A percentile compares a stretch with the other conserved stretches of the same genome.
phyloP scores from a whole-genome alignment of 1,140 invertebrate genomes.

The Pollicipes pollicipes region DNA sequence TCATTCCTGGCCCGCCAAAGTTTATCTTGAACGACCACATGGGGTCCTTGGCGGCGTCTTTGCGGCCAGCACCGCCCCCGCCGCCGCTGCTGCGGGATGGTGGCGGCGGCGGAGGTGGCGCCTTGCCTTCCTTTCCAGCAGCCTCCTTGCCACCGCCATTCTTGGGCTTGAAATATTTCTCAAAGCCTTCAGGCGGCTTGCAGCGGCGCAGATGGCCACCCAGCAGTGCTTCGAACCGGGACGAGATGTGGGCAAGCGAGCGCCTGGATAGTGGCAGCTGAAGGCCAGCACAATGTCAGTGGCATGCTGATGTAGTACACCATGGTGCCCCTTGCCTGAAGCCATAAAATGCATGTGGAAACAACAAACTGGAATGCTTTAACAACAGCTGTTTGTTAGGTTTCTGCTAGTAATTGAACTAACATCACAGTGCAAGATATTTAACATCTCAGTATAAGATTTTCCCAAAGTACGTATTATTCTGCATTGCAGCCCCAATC shows the following conservation, averaged over 20 bases:
- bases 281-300: neutral
- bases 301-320: no score
- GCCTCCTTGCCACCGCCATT: neutral
- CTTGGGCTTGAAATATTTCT: neutral
- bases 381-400: no score
- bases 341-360: no score
- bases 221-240: neutral
- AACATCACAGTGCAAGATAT: neutral
- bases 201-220: neutral
- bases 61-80: neutral
- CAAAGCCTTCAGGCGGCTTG: neutral
- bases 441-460: neutral
- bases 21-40: slow-evolving; percentile 4
- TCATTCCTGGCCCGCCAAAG: neutral
- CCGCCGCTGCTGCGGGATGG: neutral
- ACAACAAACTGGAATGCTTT: no score
- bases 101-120: neutral
- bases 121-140: neutral
- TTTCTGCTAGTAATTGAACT: neutral
- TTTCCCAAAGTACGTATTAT: no score
- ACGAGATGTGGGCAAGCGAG: neutral
- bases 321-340: no score
- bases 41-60: neutral
- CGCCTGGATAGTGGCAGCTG: neutral
- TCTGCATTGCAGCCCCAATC: no score